These are phyloP conservation scores for Solenodon paradoxus DNA, from an alignment of 2,113 vertebrate genomes.

Conservation along the genomic window DNA sequence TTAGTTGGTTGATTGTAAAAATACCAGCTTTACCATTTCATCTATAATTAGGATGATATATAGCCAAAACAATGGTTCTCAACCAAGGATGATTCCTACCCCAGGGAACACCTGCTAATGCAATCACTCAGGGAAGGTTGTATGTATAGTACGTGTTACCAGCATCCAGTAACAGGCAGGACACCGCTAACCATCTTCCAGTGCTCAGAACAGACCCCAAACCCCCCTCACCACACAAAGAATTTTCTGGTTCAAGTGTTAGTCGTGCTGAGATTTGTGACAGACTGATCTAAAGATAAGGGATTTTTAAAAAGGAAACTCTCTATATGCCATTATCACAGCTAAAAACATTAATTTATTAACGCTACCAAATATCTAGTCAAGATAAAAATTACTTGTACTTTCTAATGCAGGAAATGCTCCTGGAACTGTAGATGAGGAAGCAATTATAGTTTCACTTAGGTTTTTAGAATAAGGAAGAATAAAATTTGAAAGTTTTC, in stretches of 20 bases:
- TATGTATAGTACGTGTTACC: neutral
- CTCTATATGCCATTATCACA: neutral
- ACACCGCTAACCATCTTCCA: neutral
- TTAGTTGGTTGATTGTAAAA: too few relatives aligned
- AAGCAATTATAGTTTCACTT: neutral
- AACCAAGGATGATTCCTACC: neutral
- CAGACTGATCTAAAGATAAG: neutral
- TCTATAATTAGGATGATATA: neutral
- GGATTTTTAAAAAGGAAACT: neutral
- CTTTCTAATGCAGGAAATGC: slow-evolving; percentile 15
- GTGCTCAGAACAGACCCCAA: neutral
- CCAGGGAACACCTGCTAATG: neutral
- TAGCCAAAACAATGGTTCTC: neutral
- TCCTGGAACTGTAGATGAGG: neutral
- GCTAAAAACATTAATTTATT: slow-evolving; percentile 2
- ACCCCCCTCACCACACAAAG: neutral
- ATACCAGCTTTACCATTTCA: neutral
- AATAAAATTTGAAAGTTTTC: neutral
- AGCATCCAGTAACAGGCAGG: neutral
- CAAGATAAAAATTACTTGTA: neutral
- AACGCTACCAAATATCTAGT: neutral
- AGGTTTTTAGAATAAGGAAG: neutral
- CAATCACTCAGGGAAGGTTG: neutral
- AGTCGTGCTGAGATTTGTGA: neutral
- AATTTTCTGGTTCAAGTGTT: neutral